These are phyloP conservation scores for Crocallis elinguaria DNA, from an alignment of 2,888 invertebrate species.

Conservation along the genomic window DNA sequence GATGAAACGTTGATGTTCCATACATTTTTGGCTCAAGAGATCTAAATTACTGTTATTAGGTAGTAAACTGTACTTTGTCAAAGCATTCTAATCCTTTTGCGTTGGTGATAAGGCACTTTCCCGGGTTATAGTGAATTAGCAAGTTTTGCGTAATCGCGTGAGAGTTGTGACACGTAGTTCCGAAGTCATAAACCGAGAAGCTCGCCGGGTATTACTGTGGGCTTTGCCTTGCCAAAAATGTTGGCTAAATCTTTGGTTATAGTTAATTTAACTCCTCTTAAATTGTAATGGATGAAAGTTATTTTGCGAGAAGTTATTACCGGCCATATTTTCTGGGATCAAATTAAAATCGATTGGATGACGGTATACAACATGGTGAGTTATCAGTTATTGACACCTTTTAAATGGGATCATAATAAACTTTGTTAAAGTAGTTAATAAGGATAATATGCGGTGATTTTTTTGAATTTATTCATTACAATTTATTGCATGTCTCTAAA, in stretches of 20 bases:
- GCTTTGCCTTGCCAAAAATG: slow-evolving; percentile 33
- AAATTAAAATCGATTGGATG: slow-evolving; percentile 17
- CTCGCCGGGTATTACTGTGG: slow-evolving; percentile 31
- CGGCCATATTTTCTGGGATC: slow-evolving; percentile 13
- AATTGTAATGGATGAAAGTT: slow-evolving; percentile 25
- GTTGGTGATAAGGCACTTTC: slow-evolving; percentile 25
- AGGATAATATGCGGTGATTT: too few species aligned
- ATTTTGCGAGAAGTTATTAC: slow-evolving; percentile 23
- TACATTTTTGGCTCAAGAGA: slow-evolving; percentile 23
- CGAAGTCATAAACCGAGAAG: slow-evolving; percentile 38
- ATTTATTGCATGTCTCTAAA: neutral
- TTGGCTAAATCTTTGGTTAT: slow-evolving; percentile 29
- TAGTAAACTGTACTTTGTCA: slow-evolving; percentile 15
- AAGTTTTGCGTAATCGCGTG: slow-evolving; percentile 34
- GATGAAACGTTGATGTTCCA: slow-evolving; percentile 11
- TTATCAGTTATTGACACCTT: too few species aligned
- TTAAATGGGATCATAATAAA: too few species aligned
- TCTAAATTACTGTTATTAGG: slow-evolving; percentile 21
- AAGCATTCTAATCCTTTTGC: slow-evolving; percentile 18
- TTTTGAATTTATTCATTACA: too few species aligned
- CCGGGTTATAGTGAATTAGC: slow-evolving; percentile 25
- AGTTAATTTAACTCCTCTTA: slow-evolving; percentile 31
- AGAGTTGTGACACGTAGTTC: slow-evolving; percentile 39
- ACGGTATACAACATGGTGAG: too few species aligned
- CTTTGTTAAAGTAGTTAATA: too few species aligned